These are phyloP conservation scores for Lordiphosa andalusiaca DNA, from an alignment of 2,888 invertebrate species.

Conservation along the genomic window DNA sequence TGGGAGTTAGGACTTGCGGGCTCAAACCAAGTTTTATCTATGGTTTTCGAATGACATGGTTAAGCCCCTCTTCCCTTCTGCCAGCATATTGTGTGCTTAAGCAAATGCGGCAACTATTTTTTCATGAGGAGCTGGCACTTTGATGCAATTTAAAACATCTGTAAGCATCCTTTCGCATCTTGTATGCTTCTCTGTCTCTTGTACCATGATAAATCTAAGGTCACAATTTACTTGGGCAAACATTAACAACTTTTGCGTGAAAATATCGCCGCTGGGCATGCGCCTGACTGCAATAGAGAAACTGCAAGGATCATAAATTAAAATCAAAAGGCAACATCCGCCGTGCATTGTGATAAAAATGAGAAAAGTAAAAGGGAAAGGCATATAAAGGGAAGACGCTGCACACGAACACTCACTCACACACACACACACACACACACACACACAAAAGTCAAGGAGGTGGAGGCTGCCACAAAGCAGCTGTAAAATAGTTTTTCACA, in stretches of 20 bases:
- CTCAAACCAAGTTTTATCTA: no score
- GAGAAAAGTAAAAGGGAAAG: constrained; percentile 24
- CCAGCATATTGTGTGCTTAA: no score
- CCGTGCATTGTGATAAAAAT: constrained; percentile 27
- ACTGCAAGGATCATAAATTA: constrained; percentile 55
- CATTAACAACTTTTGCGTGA: constrained; percentile 24
- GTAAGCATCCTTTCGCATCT: not conserved
- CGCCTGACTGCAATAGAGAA: constrained; percentile 24
- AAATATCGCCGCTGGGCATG: constrained; percentile 31
- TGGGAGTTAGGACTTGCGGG: no score
- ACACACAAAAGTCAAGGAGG: constrained; percentile 20
- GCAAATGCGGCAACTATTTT: no score
- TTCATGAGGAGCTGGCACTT: no score
- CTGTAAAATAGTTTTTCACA: constrained; percentile 74
- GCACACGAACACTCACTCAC: no score
- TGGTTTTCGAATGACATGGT: no score
- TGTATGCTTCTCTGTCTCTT: not conserved
- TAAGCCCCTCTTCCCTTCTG: no score
- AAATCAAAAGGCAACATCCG: constrained; percentile 36
- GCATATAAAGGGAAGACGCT: constrained; percentile 17
- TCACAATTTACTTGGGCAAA: constrained; percentile 21
- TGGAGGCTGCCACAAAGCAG: constrained; percentile 54
- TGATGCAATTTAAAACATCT: no score
- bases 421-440: constrained; percentile 3
- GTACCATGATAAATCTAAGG: constrained; percentile 9